A percentile compares a stretch with the other conserved stretches of the same genome.
phyloP scores from a whole-genome alignment of 2,797 vertebrate genomes.

The Acanthurus lineatus region DNA sequence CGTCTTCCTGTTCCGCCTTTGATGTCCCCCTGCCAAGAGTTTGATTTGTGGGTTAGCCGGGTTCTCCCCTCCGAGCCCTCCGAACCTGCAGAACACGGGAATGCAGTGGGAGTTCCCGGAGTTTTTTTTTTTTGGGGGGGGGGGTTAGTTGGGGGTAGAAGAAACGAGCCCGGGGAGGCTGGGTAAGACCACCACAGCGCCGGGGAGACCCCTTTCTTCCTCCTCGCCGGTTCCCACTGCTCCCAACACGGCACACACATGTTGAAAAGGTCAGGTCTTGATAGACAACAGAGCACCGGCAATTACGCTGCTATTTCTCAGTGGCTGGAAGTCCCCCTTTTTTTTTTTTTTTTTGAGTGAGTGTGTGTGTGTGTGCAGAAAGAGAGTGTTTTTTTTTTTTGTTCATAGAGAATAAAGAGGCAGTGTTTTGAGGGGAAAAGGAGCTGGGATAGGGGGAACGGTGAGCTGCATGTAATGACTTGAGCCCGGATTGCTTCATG shows the following conservation, averaged over 20 bases:
- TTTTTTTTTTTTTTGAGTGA: constrained; percentile 37
- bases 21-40: constrained; percentile 60
- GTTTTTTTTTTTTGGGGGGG: constrained; percentile 40
- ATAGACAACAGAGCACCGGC: constrained; percentile 87
- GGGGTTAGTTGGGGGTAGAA: constrained; percentile 22
- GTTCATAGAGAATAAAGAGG: constrained; percentile 84
- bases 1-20: constrained; percentile 58
- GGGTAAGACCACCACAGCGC: constrained; percentile 84
- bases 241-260: constrained; percentile 77
- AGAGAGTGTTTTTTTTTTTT: constrained; percentile 60
- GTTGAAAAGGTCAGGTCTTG: constrained; percentile 85
- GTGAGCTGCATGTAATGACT: constrained; percentile 78
- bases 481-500: constrained; percentile 73
- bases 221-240: constrained; percentile 80
- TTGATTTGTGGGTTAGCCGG: constrained; percentile 68
- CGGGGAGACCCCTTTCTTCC: constrained; percentile 80
- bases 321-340: constrained; percentile 83
- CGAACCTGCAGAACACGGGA: constrained; percentile 56
- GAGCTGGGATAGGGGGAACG: constrained; percentile 69
- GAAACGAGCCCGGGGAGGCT: constrained; percentile 21
- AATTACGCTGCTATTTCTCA: constrained; percentile 84
- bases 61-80: constrained; percentile 49
- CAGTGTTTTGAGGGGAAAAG: constrained; percentile 83
- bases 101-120: constrained; percentile 74
- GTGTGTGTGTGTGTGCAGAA: constrained; percentile 62